phyloP scores from a whole-genome alignment of 2,888 invertebrate genomes.

The Notodonta ziczac region DNA sequence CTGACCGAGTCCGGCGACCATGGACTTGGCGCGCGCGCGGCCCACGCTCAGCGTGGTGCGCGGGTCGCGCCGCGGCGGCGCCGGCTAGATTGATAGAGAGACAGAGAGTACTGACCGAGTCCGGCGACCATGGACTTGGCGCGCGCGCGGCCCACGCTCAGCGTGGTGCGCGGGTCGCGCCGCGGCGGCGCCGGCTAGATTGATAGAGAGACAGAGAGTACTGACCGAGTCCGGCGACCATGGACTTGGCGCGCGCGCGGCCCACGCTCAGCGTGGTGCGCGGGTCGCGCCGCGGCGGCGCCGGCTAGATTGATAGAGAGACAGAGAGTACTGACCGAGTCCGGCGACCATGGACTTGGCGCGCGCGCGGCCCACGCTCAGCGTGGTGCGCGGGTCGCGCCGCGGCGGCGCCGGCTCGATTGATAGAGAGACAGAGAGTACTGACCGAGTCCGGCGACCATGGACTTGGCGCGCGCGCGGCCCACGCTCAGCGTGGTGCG shows the following conservation, averaged over 20 bases:
- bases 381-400: constrained; percentile 96
- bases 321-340: constrained; percentile 81
- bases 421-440: not conserved
- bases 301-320: constrained; percentile 78
- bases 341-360: constrained; percentile 98
- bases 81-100: constrained; percentile 78
- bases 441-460: constrained; percentile 94
- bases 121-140: constrained; percentile 98
- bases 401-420: constrained; percentile 94
- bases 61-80: constrained; percentile 97
- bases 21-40: constrained; percentile 94
- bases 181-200: constrained; percentile 94
- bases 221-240: constrained; percentile 94
- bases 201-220: not conserved
- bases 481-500: constrained; percentile 97
- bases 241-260: constrained; percentile 94
- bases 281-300: constrained; percentile 97
- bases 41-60: constrained; percentile 97
- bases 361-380: constrained; percentile 95
- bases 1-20: constrained; percentile 94
- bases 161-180: constrained; percentile 96
- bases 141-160: constrained; percentile 95
- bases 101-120: constrained; percentile 81
- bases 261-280: constrained; percentile 97
- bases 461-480: constrained; percentile 94